Evolutionary conservation across 2,113 vertebrate species (phyloP).

Genomic region (Lontra canadensis): DNA sequence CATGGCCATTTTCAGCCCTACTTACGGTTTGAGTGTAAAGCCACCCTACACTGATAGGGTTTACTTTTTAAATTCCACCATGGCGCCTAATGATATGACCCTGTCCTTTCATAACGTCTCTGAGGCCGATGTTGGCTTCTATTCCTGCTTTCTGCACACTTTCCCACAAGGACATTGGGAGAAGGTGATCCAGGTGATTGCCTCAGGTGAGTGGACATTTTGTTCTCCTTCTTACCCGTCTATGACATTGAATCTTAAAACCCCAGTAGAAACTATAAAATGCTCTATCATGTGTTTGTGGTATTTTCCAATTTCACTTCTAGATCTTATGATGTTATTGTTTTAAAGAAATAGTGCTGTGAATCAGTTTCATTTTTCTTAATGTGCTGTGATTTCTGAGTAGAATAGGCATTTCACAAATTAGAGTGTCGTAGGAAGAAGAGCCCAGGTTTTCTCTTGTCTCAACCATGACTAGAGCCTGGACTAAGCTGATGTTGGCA

Average conservation of each 20-base stretch:
- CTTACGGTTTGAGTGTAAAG: conserved; percentile 58
- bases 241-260: not conserved
- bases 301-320: not conserved
- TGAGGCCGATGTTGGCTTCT: conserved; percentile 84
- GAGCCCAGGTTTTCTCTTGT: not conserved
- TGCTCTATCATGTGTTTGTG: not conserved
- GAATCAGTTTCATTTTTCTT: not conserved
- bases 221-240: not conserved
- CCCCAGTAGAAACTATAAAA: not conserved
- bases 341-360: not conserved
- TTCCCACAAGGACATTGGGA: conserved; percentile 86
- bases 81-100: conserved; percentile 78
- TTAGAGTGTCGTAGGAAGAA: not conserved
- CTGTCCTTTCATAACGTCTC: conserved; percentile 86
- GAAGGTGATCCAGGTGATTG: conserved; percentile 82
- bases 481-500: not conserved
- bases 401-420: not conserved
- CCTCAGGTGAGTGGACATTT: conserved; percentile 78
- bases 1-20: conserved; percentile 84
- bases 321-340: not conserved
- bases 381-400: not conserved
- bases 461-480: not conserved
- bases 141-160: conserved; percentile 85
- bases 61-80: conserved; percentile 81
- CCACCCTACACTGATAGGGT: conserved; percentile 80